Evolutionary conservation across 2,797 vertebrate species (phyloP).

Genomic region (Pogonophryne albipinna): DNA sequence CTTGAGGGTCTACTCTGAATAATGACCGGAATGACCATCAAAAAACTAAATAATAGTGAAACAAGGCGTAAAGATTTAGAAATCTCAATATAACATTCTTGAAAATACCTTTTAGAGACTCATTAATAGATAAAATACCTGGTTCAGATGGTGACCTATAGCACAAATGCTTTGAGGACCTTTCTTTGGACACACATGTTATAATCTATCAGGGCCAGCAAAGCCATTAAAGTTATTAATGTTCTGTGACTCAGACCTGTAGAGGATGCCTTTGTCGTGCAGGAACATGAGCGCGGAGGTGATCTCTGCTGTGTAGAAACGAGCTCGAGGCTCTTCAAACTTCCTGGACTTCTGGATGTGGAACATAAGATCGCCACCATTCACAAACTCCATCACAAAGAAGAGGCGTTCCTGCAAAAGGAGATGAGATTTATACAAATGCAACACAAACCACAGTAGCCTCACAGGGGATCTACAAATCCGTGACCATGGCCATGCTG

Average conservation of each 20-base stretch:
- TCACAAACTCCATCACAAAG: slow-evolving; percentile 99
- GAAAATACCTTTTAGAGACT: not conserved
- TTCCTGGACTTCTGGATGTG: slow-evolving; percentile 99
- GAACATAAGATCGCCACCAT: slow-evolving; percentile 98
- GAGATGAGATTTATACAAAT: slow-evolving; percentile 39
- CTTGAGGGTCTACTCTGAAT: no score
- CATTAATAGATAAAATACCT: not conserved
- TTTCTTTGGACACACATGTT: slow-evolving; percentile 4
- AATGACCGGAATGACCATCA: no score
- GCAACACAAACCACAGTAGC: slow-evolving; percentile 17
- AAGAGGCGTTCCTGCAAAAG: slow-evolving; percentile 89
- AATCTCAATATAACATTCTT: not conserved
- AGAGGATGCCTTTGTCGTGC: slow-evolving; percentile 95
- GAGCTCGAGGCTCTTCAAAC: slow-evolving; percentile 93
- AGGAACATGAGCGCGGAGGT: slow-evolving; percentile 98
- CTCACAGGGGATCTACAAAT: slow-evolving; percentile 13
- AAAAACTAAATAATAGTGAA: no score
- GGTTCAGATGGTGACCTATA: not conserved
- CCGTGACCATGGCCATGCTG: slow-evolving; percentile 24
- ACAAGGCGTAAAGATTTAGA: not conserved
- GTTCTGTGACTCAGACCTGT: slow-evolving; percentile 86
- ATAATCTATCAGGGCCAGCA: not conserved
- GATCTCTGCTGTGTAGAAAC: slow-evolving; percentile 97
- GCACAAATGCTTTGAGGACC: not conserved
- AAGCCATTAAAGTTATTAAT: not conserved